These are phyloP conservation scores for Megalops cyprinoides DNA, from an alignment of 2,797 vertebrate species.

Conservation along the genomic window DNA sequence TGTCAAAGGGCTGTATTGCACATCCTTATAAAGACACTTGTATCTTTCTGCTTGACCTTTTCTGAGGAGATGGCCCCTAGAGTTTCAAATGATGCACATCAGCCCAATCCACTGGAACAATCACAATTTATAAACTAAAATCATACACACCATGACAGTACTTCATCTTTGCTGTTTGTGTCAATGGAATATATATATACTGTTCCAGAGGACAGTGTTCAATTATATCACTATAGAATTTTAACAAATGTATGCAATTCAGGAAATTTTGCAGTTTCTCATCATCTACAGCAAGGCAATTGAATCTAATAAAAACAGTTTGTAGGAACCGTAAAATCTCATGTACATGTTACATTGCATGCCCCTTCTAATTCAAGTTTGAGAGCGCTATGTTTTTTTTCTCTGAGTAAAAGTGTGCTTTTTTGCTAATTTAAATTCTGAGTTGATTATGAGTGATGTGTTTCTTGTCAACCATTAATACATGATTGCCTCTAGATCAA, in stretches of 20 bases:
- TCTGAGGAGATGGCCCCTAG: constrained; percentile 43
- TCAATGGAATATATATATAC: too few species aligned
- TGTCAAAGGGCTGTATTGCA: constrained; percentile 42
- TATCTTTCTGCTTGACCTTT: constrained; percentile 53
- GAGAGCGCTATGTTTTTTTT: constrained; percentile 13
- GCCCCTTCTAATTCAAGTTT: neutral
- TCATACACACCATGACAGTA: too few species aligned
- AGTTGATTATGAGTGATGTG: constrained; percentile 52
- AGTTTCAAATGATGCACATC: constrained; percentile 51
- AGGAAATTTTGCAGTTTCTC: too few species aligned
- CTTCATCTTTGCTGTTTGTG: too few species aligned
- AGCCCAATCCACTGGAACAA: constrained; percentile 19
- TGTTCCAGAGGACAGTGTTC: too few species aligned
- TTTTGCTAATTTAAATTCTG: constrained; percentile 37
- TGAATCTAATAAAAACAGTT: too few species aligned
- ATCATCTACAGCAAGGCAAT: too few species aligned
- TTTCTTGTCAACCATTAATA: constrained; percentile 51
- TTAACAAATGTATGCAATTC: too few species aligned
- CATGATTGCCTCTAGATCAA: constrained; percentile 48
- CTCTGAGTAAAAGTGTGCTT: constrained; percentile 19
- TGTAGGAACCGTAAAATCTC: too few species aligned
- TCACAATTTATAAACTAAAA: neutral
- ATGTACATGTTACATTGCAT: too few species aligned
- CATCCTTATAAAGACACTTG: constrained; percentile 27
- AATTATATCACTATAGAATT: too few species aligned